phyloP scores from a whole-genome alignment of 2,113 vertebrate species.

The Phalacrocorax aristotelis region DNA sequence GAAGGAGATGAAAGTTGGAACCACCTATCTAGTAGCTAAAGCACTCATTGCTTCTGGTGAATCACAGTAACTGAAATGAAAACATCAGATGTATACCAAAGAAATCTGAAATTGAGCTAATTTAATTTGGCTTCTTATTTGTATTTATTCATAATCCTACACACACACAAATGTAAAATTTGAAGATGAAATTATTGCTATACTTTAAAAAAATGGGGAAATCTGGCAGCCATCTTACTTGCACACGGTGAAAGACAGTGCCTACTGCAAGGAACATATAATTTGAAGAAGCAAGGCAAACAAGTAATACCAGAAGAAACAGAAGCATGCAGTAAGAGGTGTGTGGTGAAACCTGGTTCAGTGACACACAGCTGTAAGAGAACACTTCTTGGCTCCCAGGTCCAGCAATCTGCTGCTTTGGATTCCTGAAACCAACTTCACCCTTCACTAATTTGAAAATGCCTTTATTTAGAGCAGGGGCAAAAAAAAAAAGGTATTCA shows the following conservation, averaged over 20 bases:
- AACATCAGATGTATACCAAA: background rate
- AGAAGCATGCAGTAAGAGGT: background rate
- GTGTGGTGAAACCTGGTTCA: background rate
- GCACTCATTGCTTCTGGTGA: background rate
- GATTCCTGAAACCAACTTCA: background rate
- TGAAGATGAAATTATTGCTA: background rate
- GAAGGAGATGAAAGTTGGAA: background rate
- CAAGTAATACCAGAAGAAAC: background rate
- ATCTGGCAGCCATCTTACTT: background rate
- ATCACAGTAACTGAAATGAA: background rate
- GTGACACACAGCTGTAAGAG: background rate
- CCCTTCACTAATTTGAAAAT: background rate
- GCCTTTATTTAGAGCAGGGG: background rate
- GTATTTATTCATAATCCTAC: background rate
- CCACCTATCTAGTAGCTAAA: background rate
- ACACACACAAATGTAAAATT: background rate
- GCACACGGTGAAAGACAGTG: background rate
- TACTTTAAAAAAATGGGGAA: background rate
- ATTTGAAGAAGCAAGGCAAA: background rate
- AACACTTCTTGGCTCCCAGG: background rate
- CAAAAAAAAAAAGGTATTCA: background rate
- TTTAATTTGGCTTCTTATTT: background rate
- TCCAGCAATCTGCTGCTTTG: background rate
- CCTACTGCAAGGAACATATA: background rate
- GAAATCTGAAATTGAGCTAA: background rate